Percentiles rank a stretch among this genome's conserved stretches.
Conservation (phyloP, 2,888 invertebrate genomes). For the Andrena trimmerana region DNA sequence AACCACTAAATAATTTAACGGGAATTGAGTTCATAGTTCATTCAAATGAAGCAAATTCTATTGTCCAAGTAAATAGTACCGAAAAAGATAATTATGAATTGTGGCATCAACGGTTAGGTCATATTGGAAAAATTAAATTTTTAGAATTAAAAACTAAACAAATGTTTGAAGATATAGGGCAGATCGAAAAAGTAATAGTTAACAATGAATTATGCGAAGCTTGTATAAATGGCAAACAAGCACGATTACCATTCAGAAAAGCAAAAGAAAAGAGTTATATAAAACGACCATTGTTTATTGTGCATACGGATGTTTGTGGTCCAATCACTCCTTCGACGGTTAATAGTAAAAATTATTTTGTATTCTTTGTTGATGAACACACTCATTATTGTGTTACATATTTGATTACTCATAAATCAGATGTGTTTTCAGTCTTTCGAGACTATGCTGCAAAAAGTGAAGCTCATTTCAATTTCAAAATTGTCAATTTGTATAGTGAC, state of each 20-base stretch:
- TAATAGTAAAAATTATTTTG: no score
- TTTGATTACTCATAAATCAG: constrained; percentile 6
- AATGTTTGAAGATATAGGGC: not conserved
- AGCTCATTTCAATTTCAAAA: constrained; percentile 9
- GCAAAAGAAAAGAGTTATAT: constrained; percentile 5
- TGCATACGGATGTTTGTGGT: constrained; percentile 15
- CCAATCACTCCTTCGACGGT: not conserved
- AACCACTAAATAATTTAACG: constrained; percentile 4
- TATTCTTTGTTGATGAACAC: not conserved
- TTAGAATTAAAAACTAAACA: constrained; percentile 17
- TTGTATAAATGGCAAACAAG: constrained; percentile 30
- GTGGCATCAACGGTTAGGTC: constrained; percentile 30
- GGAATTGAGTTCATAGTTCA: constrained; percentile 5
- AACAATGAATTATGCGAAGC: constrained; percentile 6
- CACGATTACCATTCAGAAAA: not conserved
- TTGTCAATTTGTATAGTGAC: constrained; percentile 18
- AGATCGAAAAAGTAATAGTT: not conserved
- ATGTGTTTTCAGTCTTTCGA: constrained; percentile 5
- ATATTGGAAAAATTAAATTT: constrained; percentile 12
- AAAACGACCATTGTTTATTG: constrained; percentile 12
- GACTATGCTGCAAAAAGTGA: constrained; percentile 21
- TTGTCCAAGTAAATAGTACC: not conserved
- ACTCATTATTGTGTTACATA: constrained; percentile 1
- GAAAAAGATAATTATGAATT: not conserved
- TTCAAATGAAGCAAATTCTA: no score